A percentile compares a stretch with the other conserved stretches of the same genome.
Evolutionary conservation across 37 sponge, comb jelly and placozoan species (phyloP).

Genomic region (Haliclona indistincta): DNA sequence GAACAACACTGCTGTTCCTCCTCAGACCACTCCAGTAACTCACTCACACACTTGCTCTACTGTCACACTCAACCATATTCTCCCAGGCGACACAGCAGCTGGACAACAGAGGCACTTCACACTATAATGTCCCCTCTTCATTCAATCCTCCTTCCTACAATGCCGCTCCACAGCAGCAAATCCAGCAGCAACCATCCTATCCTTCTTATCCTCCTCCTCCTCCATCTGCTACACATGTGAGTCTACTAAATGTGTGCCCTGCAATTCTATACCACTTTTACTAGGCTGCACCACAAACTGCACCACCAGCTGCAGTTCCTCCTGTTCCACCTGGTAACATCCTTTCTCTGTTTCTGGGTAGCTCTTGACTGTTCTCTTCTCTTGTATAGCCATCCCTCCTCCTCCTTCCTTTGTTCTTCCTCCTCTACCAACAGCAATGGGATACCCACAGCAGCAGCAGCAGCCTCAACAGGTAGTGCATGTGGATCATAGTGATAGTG

Average conservation of each 20-base stretch:
- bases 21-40: not conserved
- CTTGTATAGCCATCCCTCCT: constrained; percentile 1
- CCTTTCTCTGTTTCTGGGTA: not conserved
- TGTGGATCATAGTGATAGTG: no score
- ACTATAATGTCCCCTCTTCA: not conserved
- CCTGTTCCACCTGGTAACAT: constrained; percentile 1
- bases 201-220: not conserved
- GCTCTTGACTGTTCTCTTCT: not conserved
- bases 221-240: no score
- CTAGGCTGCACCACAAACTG: no score
- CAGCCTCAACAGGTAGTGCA: constrained; percentile 18
- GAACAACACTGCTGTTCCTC: not conserved
- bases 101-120: no score
- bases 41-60: not conserved
- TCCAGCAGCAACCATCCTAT: constrained; percentile 13
- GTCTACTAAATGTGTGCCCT: no score
- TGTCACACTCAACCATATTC: not conserved
- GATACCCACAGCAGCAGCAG: not conserved
- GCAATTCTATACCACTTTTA: no score
- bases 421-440: not conserved
- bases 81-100: no score
- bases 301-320: no score
- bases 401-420: not conserved
- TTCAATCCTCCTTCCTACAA: not conserved
- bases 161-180: constrained; percentile 10